These are phyloP conservation scores for Polyommatus iphigenia DNA, from an alignment of 2,888 invertebrate species.

Conservation along the genomic window DNA sequence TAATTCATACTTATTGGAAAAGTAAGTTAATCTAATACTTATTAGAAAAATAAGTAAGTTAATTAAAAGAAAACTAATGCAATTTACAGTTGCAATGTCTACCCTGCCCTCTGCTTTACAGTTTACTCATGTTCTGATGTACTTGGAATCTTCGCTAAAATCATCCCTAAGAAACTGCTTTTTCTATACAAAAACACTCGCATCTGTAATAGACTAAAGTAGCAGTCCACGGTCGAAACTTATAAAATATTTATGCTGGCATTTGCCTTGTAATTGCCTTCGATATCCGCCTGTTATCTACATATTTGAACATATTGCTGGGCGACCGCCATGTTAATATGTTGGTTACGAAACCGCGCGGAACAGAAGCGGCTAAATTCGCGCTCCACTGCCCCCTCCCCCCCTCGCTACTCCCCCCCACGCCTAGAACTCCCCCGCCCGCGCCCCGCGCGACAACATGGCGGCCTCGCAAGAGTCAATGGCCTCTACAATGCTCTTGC, in stretches of 20 bases:
- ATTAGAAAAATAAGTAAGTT: no score
- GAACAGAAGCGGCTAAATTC: conserved; percentile 69
- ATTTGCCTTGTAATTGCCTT: conserved; percentile 14
- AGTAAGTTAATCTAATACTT: not conserved
- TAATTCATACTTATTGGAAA: no score
- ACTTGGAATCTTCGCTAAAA: not conserved
- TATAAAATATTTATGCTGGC: not conserved
- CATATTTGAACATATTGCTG: conserved; percentile 34
- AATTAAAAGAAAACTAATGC: not conserved
- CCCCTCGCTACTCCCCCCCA: not conserved
- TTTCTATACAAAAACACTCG: not conserved
- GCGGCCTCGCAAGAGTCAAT: conserved; percentile 70
- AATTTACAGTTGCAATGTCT: no score
- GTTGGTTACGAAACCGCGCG: conserved; percentile 63
- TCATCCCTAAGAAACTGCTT: not conserved
- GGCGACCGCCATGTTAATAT: conserved; percentile 47
- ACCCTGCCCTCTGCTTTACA: no score
- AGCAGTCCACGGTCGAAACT: not conserved
- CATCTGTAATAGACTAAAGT: not conserved
- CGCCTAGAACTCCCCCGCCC: conserved; percentile 38
- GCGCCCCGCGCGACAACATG: conserved; percentile 56
- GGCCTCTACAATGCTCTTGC: conserved; percentile 77
- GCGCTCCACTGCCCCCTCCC: conserved; percentile 65
- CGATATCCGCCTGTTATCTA: conserved; percentile 37
- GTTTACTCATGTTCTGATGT: not conserved